Conservation (phyloP, 35 echinoderm and acorn worm species). For the Anneissia japonica region DNA sequence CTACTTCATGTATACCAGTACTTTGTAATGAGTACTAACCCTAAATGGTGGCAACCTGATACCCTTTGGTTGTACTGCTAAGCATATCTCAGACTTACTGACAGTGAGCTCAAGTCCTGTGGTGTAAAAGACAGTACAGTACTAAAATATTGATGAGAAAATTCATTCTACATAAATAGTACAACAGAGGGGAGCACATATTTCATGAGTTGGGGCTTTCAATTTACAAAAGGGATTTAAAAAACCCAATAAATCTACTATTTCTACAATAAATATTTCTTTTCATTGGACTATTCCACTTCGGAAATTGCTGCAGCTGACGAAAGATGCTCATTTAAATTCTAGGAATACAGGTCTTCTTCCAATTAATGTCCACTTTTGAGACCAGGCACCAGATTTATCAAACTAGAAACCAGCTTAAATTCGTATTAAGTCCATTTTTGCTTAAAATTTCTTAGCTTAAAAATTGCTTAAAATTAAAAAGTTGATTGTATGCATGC, state of each 20-base stretch:
- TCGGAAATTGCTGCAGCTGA: background rate
- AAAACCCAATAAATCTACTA: background rate
- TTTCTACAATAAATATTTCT: background rate
- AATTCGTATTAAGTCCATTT: too few relatives aligned
- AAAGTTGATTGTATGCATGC: too few relatives aligned
- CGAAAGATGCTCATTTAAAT: too few relatives aligned
- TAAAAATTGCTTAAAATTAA: too few relatives aligned
- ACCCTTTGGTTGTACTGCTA: conserved; percentile 52
- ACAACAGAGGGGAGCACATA: background rate
- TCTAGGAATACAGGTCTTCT: too few relatives aligned
- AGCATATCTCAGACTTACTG: conserved; percentile 64
- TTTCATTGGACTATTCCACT: background rate
- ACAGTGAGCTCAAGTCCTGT: conserved; percentile 77
- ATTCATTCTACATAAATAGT: background rate
- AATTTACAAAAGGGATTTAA: background rate
- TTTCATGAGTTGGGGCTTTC: background rate
- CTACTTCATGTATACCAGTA: too few relatives aligned
- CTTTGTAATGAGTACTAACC: too few relatives aligned
- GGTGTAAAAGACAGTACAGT: conserved; percentile 6
- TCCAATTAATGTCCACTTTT: too few relatives aligned
- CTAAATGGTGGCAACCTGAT: conserved; percentile 38
- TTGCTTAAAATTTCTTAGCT: too few relatives aligned
- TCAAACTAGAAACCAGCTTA: too few relatives aligned
- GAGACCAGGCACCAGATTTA: too few relatives aligned
- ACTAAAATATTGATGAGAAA: background rate